Conservation (phyloP, 2,113 vertebrate genomes). For the Mus pahari region DNA sequence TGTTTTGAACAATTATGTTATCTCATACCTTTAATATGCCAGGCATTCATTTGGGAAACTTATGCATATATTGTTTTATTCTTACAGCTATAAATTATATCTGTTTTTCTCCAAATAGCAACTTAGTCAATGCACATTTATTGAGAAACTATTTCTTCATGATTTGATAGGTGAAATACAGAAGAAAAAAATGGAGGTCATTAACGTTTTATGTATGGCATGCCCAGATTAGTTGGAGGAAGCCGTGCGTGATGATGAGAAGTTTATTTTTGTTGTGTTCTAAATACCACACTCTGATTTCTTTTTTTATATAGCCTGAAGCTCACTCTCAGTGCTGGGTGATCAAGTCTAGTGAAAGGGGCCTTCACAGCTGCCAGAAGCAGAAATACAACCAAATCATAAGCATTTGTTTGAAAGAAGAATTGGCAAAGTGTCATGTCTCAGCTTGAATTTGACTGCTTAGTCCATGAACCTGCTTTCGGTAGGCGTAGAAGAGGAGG, state of each 20-base stretch:
- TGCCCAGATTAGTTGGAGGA: neutral
- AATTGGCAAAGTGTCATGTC: neutral
- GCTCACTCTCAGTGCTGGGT: neutral
- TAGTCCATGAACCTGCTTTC: neutral
- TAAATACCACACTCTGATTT: neutral
- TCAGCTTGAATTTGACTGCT: neutral
- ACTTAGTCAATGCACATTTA: constrained; percentile 47
- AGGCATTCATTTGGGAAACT: constrained; percentile 38
- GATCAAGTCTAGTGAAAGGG: neutral
- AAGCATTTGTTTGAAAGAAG: constrained; percentile 3
- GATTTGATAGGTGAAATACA: constrained; percentile 24
- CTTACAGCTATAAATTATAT: constrained; percentile 48
- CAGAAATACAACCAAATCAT: neutral
- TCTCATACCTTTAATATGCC: constrained; percentile 17
- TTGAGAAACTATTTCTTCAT: constrained; percentile 52
- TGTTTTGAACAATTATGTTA: constrained; percentile 23
- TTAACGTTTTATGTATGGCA: neutral
- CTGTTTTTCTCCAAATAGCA: constrained; percentile 33
- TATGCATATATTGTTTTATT: constrained; percentile 16
- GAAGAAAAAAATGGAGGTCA: neutral
- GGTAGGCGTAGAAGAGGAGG: neutral
- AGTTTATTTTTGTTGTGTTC: neutral
- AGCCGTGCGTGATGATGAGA: neutral
- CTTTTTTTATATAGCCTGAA: neutral
- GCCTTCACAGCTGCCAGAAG: neutral